Evolutionary conservation across 2,113 vertebrate genomes (phyloP), one percentile per base, ranked within the genome.

Genomic region (Cryptotis parvus): DNA sequence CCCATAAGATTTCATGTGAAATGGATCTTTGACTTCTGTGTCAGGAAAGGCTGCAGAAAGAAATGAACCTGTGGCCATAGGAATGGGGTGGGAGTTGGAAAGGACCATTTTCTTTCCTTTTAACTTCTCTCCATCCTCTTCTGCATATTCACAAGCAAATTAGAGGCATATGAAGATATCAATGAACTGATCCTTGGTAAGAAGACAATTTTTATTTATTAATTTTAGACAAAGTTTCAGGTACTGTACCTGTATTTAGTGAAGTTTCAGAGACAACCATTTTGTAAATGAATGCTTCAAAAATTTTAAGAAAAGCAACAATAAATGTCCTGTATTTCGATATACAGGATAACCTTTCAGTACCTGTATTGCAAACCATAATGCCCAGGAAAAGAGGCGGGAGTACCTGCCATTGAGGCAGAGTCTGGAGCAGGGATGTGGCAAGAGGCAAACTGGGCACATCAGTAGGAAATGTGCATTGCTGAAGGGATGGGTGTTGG

Each of bases 131-230:
- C 49, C 3, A 24, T 20, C 58, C 27, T 24, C 16, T 80, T 83
- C 65, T 69, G 20, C 66, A 37, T 91, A 86, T 92, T 76, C 84
- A 76, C 61, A 52, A 35, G 78, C 6, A 73, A 80, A 87, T 81
- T 52, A 91, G n/a, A 80, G 16, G 2, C 33, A 84, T 26, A 87
- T 31, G 49, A 68, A 90, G 88, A 87, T 6, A 20, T 83, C 65
- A 68, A 14, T 37, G 52, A 93, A 22, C 33, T 75, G 31, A 85
- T 82, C 26, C 9, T 68, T 0, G 4, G 65, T 78, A 74, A 80
- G 33, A 80, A 5, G 49, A 58, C 35, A 88, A 63, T 84, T 65
- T 75, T 3, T 9, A 45, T 6, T 77, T 74, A 68, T 24, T 89
- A 41, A 41, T 75, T 94, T 82, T 72, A 91, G 58, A 75, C 66